A percentile compares a stretch with the other conserved stretches of the same genome.
Conservation (phyloP, 2,797 vertebrate species). For the Acrossocheilus fasciatus region DNA sequence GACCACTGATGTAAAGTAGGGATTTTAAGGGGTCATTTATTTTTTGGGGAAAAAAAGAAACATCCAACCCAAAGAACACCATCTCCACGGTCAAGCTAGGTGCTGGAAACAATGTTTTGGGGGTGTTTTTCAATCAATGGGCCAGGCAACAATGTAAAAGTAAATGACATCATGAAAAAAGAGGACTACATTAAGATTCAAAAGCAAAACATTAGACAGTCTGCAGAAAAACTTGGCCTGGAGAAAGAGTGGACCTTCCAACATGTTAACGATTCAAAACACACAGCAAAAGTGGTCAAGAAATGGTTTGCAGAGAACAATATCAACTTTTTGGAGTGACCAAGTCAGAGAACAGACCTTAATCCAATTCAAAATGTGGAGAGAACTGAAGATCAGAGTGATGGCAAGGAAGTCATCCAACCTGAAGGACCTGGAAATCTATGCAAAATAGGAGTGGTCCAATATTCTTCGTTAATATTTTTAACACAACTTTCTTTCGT, state of each 20-base stretch:
- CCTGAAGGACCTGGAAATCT: neutral
- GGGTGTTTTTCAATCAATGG: neutral
- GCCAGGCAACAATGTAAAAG: constrained; percentile 2
- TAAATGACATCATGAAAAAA: neutral
- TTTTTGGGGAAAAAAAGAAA: no score
- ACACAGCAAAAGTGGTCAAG: neutral
- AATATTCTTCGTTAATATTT: neutral
- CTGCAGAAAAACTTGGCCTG: neutral
- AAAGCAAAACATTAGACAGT: neutral
- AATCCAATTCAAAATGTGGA: neutral
- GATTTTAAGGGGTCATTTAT: no score
- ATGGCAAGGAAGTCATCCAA: neutral
- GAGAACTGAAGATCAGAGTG: neutral
- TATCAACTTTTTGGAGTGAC: neutral
- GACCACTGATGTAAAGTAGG: no score
- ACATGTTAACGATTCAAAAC: neutral
- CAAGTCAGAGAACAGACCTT: neutral
- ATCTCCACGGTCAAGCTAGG: no score
- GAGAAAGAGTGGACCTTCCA: neutral
- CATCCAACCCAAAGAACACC: no score
- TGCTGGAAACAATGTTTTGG: neutral
- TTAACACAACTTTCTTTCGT: neutral
- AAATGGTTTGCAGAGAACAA: neutral
- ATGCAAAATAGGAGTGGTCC: no score
- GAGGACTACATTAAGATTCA: constrained; percentile 1